These are phyloP conservation scores for Simalia tracyae DNA, from an alignment of 2,797 vertebrate genomes.

Conservation along the genomic window DNA sequence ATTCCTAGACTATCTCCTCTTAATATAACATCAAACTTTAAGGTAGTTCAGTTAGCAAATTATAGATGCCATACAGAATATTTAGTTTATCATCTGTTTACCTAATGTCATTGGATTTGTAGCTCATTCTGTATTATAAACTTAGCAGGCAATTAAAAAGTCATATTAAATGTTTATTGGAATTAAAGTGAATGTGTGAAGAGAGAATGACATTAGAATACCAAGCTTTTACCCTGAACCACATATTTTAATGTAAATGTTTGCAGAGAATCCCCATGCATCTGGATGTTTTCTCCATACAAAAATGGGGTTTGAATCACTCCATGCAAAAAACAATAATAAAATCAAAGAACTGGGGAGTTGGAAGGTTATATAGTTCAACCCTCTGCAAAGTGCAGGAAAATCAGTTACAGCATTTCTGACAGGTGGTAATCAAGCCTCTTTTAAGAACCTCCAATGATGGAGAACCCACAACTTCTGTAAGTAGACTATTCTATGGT, in stretches of 20 bases:
- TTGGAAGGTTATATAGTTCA: background rate
- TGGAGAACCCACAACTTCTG: background rate
- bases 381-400: background rate
- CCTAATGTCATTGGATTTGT: background rate
- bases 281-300: background rate
- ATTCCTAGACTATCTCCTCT: constrained; percentile 71
- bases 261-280: background rate
- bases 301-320: background rate
- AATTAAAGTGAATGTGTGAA: background rate
- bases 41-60: constrained; percentile 10
- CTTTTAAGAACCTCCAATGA: background rate
- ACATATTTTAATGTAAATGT: background rate
- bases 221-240: background rate
- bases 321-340: background rate
- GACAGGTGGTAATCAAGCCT: background rate
- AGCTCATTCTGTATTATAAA: background rate
- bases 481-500: background rate
- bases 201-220: background rate
- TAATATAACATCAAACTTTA: constrained; percentile 64
- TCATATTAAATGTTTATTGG: background rate
- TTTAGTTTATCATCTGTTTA: background rate
- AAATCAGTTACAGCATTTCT: background rate
- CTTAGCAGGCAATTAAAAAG: background rate
- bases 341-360: background rate
- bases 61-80: background rate